These are phyloP conservation scores for Tiaroga cobitis DNA, from an alignment of 2,797 vertebrate genomes.

Conservation along the genomic window DNA sequence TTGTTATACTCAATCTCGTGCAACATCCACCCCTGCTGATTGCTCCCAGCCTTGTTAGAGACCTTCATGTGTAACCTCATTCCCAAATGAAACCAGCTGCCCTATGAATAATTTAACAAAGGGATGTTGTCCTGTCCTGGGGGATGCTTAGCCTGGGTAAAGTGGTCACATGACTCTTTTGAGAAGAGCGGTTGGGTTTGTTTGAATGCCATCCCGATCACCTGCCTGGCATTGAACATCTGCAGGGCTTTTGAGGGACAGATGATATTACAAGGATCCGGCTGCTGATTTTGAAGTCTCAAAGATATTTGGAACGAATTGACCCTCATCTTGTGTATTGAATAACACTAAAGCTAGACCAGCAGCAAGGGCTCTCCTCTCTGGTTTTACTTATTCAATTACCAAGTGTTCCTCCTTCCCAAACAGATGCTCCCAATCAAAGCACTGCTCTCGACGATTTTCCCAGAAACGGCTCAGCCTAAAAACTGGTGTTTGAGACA, in stretches of 20 bases:
- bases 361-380: conserved; percentile 52
- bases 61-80: conserved; percentile 50
- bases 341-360: conserved; percentile 54
- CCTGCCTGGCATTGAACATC: conserved; percentile 39
- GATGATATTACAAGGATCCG: conserved; percentile 36
- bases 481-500: conserved; percentile 47
- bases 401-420: conserved; percentile 50
- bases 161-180: conserved; percentile 27
- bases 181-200: conserved; percentile 10
- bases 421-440: conserved; percentile 64
- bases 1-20: conserved; percentile 33
- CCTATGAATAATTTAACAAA: conserved; percentile 57
- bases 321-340: too few species aligned
- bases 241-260: conserved; percentile 25
- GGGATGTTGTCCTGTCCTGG: conserved; percentile 36
- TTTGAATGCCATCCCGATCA: conserved; percentile 23
- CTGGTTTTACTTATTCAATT: conserved; percentile 66
- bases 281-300: conserved; percentile 43
- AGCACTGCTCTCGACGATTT: conserved; percentile 46
- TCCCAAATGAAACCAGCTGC: conserved; percentile 62
- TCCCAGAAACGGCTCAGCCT: conserved; percentile 56
- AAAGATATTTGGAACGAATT: too few species aligned
- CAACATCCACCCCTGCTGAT: conserved; percentile 49
- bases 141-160: conserved; percentile 32
- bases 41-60: conserved; percentile 55